Evolutionary conservation across 2,888 invertebrate genomes (phyloP).

Genomic region (Pemphredon lugubris): DNA sequence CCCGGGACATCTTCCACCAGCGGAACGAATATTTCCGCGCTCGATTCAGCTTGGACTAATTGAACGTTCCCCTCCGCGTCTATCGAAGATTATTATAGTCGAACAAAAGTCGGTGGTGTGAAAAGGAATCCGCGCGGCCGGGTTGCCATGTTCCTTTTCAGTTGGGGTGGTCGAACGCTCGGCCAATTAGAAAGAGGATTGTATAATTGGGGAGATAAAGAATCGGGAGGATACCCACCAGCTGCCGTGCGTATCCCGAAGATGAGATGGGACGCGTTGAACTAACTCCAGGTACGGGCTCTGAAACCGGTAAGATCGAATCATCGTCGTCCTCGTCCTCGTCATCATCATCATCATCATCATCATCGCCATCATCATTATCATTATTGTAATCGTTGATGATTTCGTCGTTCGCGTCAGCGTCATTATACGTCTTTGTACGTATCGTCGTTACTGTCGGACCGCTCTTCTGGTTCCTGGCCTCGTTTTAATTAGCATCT

Average conservation of each 20-base stretch:
- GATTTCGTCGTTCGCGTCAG: slow-evolving; percentile 28
- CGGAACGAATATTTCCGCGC: too few relatives aligned
- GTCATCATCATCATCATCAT: slow-evolving; percentile 25
- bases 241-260: slow-evolving; percentile 68
- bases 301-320: slow-evolving; percentile 42
- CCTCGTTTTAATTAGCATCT: too few relatives aligned
- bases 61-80: too few relatives aligned
- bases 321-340: slow-evolving; percentile 43
- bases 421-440: not conserved
- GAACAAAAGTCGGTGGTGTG: slow-evolving; percentile 52
- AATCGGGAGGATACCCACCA: slow-evolving; percentile 76
- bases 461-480: not conserved
- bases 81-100: too few relatives aligned
- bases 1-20: too few relatives aligned
- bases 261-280: too few relatives aligned
- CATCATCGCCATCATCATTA: slow-evolving; percentile 32
- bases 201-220: slow-evolving; percentile 79
- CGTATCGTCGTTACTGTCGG: not conserved
- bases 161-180: slow-evolving; percentile 63
- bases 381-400: slow-evolving; percentile 42
- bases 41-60: too few relatives aligned
- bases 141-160: slow-evolving; percentile 49
- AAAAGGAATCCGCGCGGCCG: slow-evolving; percentile 47
- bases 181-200: slow-evolving; percentile 76
- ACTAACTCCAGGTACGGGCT: slow-evolving; percentile 11